Evolutionary conservation across 2,888 invertebrate species (phyloP), one percentile per base, ranked within the genome.

Genomic region (Nemotelus pantherinus): DNA sequence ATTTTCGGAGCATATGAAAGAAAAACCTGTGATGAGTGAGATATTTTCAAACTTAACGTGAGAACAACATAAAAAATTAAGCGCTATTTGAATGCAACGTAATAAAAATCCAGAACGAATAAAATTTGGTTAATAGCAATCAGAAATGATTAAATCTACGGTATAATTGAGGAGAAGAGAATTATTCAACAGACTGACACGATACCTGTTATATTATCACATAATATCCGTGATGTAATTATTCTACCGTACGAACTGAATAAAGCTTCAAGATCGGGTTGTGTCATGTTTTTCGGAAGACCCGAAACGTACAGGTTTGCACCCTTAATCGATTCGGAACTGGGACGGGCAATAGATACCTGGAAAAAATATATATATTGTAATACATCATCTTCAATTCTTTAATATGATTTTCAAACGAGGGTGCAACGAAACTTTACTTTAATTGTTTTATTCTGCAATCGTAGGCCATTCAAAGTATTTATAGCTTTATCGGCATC

Each of bases 371-470:
- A 53, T 53, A 10, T 53, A 10, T 53, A 53, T 53, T 6, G 6
- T 6, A 53, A 53, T 1, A 53, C 6, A 53, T 25, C 25, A 25
- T 53, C 1, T 53, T 53, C 6, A 53, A 53, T 1, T 53, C 7
- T 53, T 53, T 53, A 25, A 25, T 25, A 53, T 53, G 53, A 53
- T 53, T 7, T 53, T 53, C 1, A 53, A 53, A 7, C 6, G 77
- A 76, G 47, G 25, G 25, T 7, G 2, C 1, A 25, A 25, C 25
- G 25, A 25, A 25, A 50, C 80, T 83, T 81, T 87, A 96, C 98
- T 93, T 99, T 99, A 86, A 99, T 99, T 79, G 98, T 99, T 92
- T 99, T 99, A 89, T 99, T 99, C 89, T 99, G 99, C 83, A 99
- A 92, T 82, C 99, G 92, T 82, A 99, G 93, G 83, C 99, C 99